phyloP scores from a whole-genome alignment of 2,888 invertebrate genomes.

The Mythimna lalbum region DNA sequence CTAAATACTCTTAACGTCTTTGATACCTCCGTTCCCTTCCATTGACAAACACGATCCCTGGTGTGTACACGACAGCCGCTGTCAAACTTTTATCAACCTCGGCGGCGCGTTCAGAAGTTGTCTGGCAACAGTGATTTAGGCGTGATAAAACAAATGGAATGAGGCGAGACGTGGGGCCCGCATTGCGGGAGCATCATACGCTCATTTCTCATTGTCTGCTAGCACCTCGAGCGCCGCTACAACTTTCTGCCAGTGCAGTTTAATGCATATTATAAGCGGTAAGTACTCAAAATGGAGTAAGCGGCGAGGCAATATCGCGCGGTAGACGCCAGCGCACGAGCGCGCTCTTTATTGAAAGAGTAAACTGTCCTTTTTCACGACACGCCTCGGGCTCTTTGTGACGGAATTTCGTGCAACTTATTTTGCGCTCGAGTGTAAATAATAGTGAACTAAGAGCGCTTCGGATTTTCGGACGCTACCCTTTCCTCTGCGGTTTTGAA shows the following conservation, averaged over 20 bases:
- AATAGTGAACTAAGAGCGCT: constrained; percentile 82
- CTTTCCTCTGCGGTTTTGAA: constrained; percentile 78
- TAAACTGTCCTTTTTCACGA: constrained; percentile 89
- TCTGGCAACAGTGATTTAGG: constrained; percentile 88
- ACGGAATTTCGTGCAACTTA: constrained; percentile 85
- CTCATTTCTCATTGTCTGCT: constrained; percentile 89
- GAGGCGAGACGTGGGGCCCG: constrained; percentile 80
- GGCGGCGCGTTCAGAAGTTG: constrained; percentile 78
- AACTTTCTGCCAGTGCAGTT: constrained; percentile 86
- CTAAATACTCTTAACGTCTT: constrained; percentile 90
- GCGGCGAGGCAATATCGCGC: constrained; percentile 83
- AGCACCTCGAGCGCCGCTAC: constrained; percentile 78
- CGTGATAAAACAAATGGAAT: constrained; percentile 88
- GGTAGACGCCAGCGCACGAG: constrained; percentile 77
- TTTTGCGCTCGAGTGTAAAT: constrained; percentile 84
- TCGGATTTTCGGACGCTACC: constrained; percentile 78
- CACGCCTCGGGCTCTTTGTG: constrained; percentile 85
- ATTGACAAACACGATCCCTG: constrained; percentile 84
- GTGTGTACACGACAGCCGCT: constrained; percentile 85
- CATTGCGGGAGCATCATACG: constrained; percentile 88
- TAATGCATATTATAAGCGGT: constrained; percentile 90
- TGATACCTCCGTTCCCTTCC: constrained; percentile 86
- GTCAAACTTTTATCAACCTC: constrained; percentile 88
- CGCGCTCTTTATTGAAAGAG: constrained; percentile 88
- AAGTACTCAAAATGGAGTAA: constrained; percentile 86